Evolutionary conservation across 2,797 vertebrate species (phyloP), one percentile per base, ranked within the genome.

Genomic region (Gouania willdenowi): DNA sequence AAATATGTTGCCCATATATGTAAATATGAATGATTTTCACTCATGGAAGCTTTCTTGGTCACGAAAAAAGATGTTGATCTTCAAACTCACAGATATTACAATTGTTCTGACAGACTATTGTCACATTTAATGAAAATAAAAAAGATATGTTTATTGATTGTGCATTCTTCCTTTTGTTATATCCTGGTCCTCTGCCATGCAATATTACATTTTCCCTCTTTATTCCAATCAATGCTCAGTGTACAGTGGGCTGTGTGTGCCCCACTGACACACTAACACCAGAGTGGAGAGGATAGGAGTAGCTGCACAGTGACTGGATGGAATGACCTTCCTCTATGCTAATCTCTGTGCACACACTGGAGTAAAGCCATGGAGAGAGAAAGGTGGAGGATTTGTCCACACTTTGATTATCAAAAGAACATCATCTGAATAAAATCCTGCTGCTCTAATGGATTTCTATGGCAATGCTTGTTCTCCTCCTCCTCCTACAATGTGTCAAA

Each of bases 181-280:
- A 50, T 65, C 59, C 43, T 22, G 3, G 13, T 24, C 17, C 3
- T 21, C 22, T 21, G 20, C 26, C n/a, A 6, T 8, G 24, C 26
- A 19, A 29, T 32, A 15, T 26, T 26, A 15, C 4, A 52, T 51
- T 20, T 24, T 18, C 11, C 29, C 29, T 58, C 39, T 63, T 45
- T 38, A 36, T 46, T 39, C 33, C 42, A 65, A 60, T 70, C 65
- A 66, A 43, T 68, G 15, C 22, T 37, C 40, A 13, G 38, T 28
- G 2, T 13, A 4, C 6, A 11, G 44, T 56, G 34, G 27, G 40
- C 24, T 34, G 12, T 43, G 34, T 9, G 41, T 76, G 81, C 53
- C 75, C 79, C 75, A 84, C 71, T 86, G 77, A 82, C 83, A 82
- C 76, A 82, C 53, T 81, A 54, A 82, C 71, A 75, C 45, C 39